Percentiles rank a stretch among this genome's conserved stretches.
Conservation (phyloP, 2,797 vertebrate species). For the Emydoidea blandingii region DNA sequence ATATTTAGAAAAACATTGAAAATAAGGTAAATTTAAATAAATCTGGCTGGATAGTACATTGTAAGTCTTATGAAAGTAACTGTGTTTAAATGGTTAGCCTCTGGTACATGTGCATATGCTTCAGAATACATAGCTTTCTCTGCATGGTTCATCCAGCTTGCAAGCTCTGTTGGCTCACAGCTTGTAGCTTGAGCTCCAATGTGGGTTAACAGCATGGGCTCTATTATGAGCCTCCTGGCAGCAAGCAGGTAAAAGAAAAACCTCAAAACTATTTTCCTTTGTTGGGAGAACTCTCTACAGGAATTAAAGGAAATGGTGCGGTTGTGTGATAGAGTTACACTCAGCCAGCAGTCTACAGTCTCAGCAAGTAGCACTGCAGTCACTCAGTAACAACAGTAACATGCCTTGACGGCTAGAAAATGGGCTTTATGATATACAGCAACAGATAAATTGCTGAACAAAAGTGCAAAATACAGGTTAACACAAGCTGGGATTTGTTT, state of each 20-base stretch:
- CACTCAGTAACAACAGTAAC: slow-evolving; percentile 31
- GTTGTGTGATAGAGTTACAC: slow-evolving; percentile 38
- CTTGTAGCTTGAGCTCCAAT: slow-evolving; percentile 5
- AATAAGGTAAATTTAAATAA: neutral
- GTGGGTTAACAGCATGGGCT: slow-evolving; percentile 55
- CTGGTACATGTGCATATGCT: slow-evolving; percentile 16
- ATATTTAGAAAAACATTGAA: neutral
- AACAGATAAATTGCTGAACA: neutral
- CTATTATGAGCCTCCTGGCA: slow-evolving; percentile 53
- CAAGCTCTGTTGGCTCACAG: slow-evolving; percentile 7
- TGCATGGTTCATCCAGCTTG: neutral
- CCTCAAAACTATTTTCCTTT: slow-evolving; percentile 63
- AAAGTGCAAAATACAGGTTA: neutral
- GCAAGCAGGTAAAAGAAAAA: slow-evolving; percentile 52
- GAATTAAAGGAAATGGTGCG: slow-evolving; percentile 57
- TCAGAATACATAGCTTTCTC: slow-evolving; percentile 7
- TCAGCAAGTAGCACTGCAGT: slow-evolving; percentile 37
- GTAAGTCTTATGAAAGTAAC: neutral
- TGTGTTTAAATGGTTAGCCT: slow-evolving; percentile 22
- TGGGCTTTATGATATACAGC: neutral
- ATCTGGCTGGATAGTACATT: neutral
- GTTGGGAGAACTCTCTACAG: slow-evolving; percentile 62
- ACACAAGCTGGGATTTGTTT: neutral
- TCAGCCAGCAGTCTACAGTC: slow-evolving; percentile 28
- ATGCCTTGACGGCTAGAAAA: neutral